A percentile compares a stretch with the other conserved stretches of the same genome.
Evolutionary conservation across 2,888 invertebrate species (phyloP).

Genomic region (Girardia tigrina): DNA sequence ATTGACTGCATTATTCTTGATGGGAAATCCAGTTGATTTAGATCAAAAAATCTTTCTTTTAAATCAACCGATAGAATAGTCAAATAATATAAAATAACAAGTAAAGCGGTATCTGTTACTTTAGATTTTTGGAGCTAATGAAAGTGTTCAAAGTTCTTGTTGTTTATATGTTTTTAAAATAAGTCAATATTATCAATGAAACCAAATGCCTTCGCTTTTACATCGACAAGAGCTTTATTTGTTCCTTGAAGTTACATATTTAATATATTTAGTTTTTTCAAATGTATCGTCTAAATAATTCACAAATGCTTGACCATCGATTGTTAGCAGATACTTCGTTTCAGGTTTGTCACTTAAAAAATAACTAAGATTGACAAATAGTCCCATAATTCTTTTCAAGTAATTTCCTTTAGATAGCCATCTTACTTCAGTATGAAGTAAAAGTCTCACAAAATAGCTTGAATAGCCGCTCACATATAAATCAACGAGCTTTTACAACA

Average conservation of each 20-base stretch:
- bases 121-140: not conserved
- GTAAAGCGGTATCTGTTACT: too few species aligned
- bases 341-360: conserved; percentile 4
- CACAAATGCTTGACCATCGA: not conserved
- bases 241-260: not conserved
- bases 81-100: too few species aligned
- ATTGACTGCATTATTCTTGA: too few species aligned
- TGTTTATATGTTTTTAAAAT: not conserved
- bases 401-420: not conserved
- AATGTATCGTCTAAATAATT: not conserved
- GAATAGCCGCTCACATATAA: too few species aligned
- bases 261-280: not conserved
- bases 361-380: not conserved
- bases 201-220: not conserved
- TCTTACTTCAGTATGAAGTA: conserved; percentile 1
- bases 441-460: too few species aligned
- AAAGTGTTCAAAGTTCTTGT: not conserved
- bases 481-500: too few species aligned
- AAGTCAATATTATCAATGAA: conserved; percentile 1
- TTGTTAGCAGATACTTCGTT: not conserved
- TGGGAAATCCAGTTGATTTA: too few species aligned
- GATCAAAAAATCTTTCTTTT: too few species aligned
- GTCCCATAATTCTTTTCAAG: not conserved
- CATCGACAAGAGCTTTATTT: conserved; percentile 17
- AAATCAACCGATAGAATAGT: too few species aligned